Percentiles rank a stretch among this genome's conserved stretches.
phyloP scores from a whole-genome alignment of 2,888 invertebrate genomes.

The Chymomyza fuscimana region DNA sequence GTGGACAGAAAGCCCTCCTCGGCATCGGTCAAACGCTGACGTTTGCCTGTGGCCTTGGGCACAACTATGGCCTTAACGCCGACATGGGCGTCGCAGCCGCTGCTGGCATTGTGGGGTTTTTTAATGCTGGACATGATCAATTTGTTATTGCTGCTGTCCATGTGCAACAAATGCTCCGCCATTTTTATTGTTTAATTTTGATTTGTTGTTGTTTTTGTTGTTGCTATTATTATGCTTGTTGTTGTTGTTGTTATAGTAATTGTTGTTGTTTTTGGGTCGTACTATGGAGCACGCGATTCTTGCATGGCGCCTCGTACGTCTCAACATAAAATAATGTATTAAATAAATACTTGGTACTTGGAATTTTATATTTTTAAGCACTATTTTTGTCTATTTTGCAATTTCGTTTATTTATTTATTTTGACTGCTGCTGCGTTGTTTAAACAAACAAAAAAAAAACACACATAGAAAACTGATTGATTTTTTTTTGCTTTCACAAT shows the following conservation, averaged over 20 bases:
- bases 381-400: constrained; percentile 18
- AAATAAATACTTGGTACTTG: constrained; percentile 15
- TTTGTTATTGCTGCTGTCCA: constrained; percentile 42
- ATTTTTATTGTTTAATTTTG: constrained; percentile 29
- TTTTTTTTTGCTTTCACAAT: constrained; percentile 1
- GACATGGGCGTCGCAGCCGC: constrained; percentile 5
- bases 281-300: constrained; percentile 39
- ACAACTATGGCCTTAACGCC: constrained; percentile 41
- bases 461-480: constrained; percentile 2
- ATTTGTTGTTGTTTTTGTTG: constrained; percentile 13
- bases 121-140: constrained; percentile 5
- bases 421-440: constrained; percentile 40
- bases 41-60: constrained; percentile 34
- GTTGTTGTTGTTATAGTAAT: constrained; percentile 9
- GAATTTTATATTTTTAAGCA: constrained; percentile 18
- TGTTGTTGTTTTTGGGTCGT: constrained; percentile 32
- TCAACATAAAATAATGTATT: constrained; percentile 29
- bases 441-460: not conserved
- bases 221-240: constrained; percentile 9
- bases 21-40: constrained; percentile 3
- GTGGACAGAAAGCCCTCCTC: constrained; percentile 74
- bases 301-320: constrained; percentile 15
- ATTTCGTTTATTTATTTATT: constrained; percentile 10
- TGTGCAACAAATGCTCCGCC: constrained; percentile 52
- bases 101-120: not conserved